Conservation (phyloP, 2,888 invertebrate species). For the Hofmannophila pseudospretella region DNA sequence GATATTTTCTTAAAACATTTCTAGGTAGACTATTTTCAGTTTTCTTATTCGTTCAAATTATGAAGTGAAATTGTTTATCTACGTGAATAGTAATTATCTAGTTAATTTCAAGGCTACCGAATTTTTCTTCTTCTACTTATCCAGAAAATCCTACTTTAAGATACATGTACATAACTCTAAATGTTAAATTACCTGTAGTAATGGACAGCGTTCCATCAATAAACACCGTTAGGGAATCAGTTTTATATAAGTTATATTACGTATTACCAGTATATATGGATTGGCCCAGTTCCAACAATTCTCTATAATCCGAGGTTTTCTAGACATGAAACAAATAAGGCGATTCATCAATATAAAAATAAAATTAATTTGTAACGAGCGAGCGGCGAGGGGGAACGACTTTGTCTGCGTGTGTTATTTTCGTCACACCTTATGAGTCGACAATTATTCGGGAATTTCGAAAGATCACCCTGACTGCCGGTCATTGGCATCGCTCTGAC, state of each 20-base stretch:
- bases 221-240: not conserved
- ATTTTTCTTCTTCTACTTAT: too few species aligned
- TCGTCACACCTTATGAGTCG: conserved; percentile 58
- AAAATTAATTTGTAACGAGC: conserved; percentile 68
- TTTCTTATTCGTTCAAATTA: too few species aligned
- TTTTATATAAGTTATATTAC: not conserved
- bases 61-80: too few species aligned
- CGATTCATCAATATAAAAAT: conserved; percentile 71
- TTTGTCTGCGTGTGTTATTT: conserved; percentile 59
- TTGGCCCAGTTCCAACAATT: conserved; percentile 19
- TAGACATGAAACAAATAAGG: conserved; percentile 48
- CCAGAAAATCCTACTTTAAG: too few species aligned
- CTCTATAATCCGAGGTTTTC: conserved; percentile 13
- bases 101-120: too few species aligned
- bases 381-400: conserved; percentile 57
- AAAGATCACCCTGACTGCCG: conserved; percentile 70
- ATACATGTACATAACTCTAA: too few species aligned
- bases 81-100: too few species aligned
- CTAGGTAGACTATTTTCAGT: too few species aligned
- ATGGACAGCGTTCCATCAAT: not conserved
- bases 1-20: too few species aligned
- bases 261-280: not conserved
- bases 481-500: conserved; percentile 65
- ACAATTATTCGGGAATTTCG: conserved; percentile 75
- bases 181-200: too few species aligned